Evolutionary conservation across 2,888 invertebrate species (phyloP).

Genomic region (Metallyticus violacea): DNA sequence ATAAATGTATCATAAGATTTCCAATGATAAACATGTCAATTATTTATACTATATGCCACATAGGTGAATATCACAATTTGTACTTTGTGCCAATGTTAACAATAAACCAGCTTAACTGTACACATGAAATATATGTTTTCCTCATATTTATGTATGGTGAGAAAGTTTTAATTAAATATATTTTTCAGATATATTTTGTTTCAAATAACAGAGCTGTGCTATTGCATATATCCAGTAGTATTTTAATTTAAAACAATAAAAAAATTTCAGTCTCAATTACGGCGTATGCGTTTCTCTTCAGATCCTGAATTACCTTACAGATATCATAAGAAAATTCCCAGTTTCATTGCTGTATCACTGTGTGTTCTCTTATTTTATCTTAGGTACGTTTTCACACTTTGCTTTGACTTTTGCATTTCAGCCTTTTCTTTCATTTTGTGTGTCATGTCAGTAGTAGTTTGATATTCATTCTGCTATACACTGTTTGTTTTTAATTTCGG

Average conservation of each 20-base stretch:
- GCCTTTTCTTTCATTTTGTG: no score
- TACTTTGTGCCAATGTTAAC: neutral
- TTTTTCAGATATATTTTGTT: neutral
- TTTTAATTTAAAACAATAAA: neutral
- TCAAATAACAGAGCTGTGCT: neutral
- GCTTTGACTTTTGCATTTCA: no score
- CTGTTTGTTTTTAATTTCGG: no score
- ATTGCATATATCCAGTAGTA: neutral
- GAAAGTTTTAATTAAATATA: neutral
- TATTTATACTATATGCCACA: neutral
- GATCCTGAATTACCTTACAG: no score
- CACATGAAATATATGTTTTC: neutral
- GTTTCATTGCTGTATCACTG: no score
- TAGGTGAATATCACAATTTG: neutral
- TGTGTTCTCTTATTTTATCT: no score
- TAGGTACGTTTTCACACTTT: no score
- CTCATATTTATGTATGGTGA: neutral
- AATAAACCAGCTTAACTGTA: neutral
- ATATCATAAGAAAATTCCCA: no score
- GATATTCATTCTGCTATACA: no score
- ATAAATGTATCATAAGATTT: neutral
- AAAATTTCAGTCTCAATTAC: neutral
- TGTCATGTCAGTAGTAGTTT: no score
- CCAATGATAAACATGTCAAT: neutral
- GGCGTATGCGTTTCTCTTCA: neutral